phyloP scores from a whole-genome alignment of 2,113 vertebrate species.

The Gallinago undulata region DNA sequence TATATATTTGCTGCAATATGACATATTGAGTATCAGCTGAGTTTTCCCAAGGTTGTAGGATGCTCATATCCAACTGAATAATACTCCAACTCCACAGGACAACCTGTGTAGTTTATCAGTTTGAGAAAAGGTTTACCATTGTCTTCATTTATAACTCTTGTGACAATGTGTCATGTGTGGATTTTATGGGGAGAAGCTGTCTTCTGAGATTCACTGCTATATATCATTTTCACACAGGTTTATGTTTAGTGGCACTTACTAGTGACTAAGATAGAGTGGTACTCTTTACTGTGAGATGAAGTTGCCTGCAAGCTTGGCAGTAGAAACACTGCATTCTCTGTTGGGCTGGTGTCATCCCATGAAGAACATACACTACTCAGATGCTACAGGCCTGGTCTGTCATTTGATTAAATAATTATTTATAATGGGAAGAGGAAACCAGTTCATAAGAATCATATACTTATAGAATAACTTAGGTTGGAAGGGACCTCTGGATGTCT shows the following conservation, averaged over 20 bases:
- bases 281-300: not conserved
- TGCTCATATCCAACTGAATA: slow-evolving; percentile 9
- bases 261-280: not conserved
- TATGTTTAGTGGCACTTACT: slow-evolving; percentile 2
- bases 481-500: not conserved
- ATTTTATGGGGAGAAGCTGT: slow-evolving; percentile 5
- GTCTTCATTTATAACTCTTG: not conserved
- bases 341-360: not conserved
- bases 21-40: not conserved
- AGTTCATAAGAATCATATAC: not conserved
- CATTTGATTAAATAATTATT: not conserved
- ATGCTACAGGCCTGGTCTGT: not conserved
- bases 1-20: not conserved
- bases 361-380: not conserved
- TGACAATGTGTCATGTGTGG: not conserved
- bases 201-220: not conserved
- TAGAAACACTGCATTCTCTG: not conserved
- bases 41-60: not conserved
- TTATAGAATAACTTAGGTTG: not conserved
- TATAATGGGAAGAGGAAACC: not conserved
- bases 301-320: not conserved
- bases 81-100: not conserved
- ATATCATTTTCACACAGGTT: not conserved
- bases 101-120: not conserved
- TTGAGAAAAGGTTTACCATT: not conserved